phyloP scores from a whole-genome alignment of 2,888 invertebrate species.

The Harmothoe impar region DNA sequence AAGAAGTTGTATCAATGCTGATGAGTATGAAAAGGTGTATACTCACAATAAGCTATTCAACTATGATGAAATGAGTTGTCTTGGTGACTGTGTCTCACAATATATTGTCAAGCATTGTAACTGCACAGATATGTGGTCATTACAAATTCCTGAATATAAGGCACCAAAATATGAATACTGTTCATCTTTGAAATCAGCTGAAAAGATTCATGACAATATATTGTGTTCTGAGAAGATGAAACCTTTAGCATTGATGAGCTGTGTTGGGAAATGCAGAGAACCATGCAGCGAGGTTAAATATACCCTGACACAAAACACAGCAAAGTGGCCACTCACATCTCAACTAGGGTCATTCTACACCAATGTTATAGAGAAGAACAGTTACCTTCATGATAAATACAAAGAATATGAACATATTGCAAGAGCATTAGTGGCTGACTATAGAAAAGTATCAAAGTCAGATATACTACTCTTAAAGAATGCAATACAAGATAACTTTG shows the following conservation, averaged over 20 bases:
- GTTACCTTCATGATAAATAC: neutral
- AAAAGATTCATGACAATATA: neutral
- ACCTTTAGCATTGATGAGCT: neutral
- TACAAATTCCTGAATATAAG: neutral
- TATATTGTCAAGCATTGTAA: neutral
- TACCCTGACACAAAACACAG: neutral
- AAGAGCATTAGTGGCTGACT: neutral
- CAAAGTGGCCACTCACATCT: neutral
- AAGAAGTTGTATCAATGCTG: neutral
- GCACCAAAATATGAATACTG: neutral
- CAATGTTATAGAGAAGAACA: neutral
- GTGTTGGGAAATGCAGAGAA: conserved; percentile 16
- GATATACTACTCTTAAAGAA: no score
- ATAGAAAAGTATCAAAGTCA: no score
- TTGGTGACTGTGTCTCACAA: neutral
- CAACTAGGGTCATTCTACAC: conserved; percentile 5
- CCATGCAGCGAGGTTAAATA: neutral
- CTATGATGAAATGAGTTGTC: neutral
- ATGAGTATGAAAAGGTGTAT: neutral
- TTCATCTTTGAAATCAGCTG: neutral
- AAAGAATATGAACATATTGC: neutral
- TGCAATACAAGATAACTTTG: no score
- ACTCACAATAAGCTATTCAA: neutral
- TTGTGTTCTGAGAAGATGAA: neutral
- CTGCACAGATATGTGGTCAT: neutral